These are phyloP conservation scores for Thamnophis elegans DNA, from an alignment of 2,797 vertebrate genomes.

Conservation along the genomic window DNA sequence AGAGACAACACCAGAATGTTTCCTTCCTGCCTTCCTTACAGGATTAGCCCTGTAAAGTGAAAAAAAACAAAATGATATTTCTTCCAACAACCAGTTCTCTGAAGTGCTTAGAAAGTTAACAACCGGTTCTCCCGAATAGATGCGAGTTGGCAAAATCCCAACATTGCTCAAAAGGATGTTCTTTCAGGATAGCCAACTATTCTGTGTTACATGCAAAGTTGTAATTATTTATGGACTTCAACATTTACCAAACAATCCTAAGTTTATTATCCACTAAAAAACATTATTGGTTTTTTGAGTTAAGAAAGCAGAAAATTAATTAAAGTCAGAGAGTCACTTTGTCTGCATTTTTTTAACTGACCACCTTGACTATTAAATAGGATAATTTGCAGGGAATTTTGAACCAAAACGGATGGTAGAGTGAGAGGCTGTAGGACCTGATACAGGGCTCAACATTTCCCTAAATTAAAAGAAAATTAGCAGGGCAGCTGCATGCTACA, in stretches of 20 bases:
- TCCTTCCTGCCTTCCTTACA: too few species aligned
- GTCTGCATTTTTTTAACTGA: neutral
- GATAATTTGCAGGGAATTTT: neutral
- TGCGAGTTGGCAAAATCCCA: too few species aligned
- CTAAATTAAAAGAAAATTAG: neutral
- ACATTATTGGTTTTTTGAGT: neutral
- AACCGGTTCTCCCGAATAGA: too few species aligned
- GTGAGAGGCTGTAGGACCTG: neutral
- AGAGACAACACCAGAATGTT: too few species aligned
- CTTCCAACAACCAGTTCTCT: too few species aligned
- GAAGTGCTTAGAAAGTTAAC: too few species aligned
- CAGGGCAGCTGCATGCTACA: neutral
- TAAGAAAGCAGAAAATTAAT: neutral
- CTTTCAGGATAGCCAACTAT: neutral
- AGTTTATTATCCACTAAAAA: neutral
- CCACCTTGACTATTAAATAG: neutral
- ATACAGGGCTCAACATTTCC: neutral
- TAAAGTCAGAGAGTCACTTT: neutral
- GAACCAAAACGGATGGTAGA: neutral
- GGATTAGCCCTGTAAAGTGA: too few species aligned
- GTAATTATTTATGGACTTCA: neutral
- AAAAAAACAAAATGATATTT: too few species aligned
- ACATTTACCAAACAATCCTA: neutral
- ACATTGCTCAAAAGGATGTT: neutral
- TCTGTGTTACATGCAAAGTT: neutral